phyloP scores from a whole-genome alignment of 2,888 invertebrate species.

The Leucophora obtusa region DNA sequence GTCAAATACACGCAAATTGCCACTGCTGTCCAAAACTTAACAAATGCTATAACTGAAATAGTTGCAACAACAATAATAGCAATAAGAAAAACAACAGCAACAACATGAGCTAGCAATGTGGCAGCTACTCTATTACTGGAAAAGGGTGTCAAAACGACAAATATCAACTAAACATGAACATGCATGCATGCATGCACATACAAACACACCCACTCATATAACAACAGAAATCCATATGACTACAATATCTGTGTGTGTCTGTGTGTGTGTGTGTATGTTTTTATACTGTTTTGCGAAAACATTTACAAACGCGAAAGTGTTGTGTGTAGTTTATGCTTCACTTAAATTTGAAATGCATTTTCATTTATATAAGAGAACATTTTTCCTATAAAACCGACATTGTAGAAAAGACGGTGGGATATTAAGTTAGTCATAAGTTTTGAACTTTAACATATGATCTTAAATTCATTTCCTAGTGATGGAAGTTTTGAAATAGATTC shows the following conservation, averaged over 20 bases:
- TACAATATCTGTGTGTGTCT: constrained; percentile 16
- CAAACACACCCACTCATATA: constrained; percentile 9
- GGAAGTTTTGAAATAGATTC: no score
- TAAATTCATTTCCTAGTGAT: no score
- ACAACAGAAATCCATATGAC: constrained; percentile 37
- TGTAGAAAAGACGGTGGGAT: not conserved
- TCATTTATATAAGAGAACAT: constrained; percentile 38
- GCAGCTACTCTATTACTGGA: constrained; percentile 56
- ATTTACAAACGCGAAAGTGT: constrained; percentile 56
- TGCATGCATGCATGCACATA: constrained; percentile 45
- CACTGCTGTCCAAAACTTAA: constrained; percentile 61
- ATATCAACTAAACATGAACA: constrained; percentile 62
- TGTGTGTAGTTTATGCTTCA: constrained; percentile 58
- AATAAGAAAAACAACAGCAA: constrained; percentile 10
- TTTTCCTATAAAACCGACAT: not conserved
- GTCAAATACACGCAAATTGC: constrained; percentile 68
- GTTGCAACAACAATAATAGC: not conserved
- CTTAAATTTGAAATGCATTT: constrained; percentile 54
- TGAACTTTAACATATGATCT: not conserved
- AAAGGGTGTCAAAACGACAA: constrained; percentile 66
- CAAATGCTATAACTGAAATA: constrained; percentile 54
- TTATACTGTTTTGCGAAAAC: constrained; percentile 31
- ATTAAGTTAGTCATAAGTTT: not conserved
- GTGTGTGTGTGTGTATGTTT: not conserved
- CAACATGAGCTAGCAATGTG: constrained; percentile 50